Evolutionary conservation across 2,888 invertebrate genomes (phyloP).

Genomic region (Cantharis rustica): DNA sequence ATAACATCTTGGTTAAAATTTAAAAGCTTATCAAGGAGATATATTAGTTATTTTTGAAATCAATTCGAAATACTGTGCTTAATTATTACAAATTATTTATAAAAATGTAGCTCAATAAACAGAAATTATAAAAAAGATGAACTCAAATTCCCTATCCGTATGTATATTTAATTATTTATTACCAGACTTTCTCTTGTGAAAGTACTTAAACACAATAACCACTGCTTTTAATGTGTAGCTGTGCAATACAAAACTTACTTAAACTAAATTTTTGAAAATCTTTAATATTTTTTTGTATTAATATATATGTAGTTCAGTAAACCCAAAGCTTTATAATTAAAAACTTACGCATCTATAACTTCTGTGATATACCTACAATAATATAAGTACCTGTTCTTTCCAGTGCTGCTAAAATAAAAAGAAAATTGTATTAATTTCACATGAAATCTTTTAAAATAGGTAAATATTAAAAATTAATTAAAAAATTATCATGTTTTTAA

Average conservation of each 20-base stretch:
- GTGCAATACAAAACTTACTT: background rate
- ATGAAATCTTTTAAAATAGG: background rate
- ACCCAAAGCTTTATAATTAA: too few relatives aligned
- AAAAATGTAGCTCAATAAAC: background rate
- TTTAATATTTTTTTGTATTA: background rate
- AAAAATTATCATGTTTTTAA: too few relatives aligned
- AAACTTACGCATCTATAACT: background rate
- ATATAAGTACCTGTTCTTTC: constrained; percentile 11
- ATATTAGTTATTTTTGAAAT: background rate
- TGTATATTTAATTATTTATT: too few relatives aligned
- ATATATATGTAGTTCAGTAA: background rate
- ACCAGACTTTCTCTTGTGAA: too few relatives aligned
- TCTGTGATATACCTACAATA: background rate
- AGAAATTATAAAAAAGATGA: too few relatives aligned
- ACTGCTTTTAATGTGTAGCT: background rate
- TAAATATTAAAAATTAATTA: background rate
- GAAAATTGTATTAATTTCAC: background rate
- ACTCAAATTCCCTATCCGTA: too few relatives aligned
- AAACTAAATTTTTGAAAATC: background rate
- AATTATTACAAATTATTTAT: background rate
- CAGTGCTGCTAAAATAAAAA: constrained; percentile 10
- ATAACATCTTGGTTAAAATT: background rate
- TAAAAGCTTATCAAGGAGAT: background rate
- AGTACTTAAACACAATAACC: too few relatives aligned
- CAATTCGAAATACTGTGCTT: too few relatives aligned